A percentile compares a stretch with the other conserved stretches of the same genome.
Conservation (phyloP, 2,888 invertebrate species). For the Lycia hirtaria region DNA sequence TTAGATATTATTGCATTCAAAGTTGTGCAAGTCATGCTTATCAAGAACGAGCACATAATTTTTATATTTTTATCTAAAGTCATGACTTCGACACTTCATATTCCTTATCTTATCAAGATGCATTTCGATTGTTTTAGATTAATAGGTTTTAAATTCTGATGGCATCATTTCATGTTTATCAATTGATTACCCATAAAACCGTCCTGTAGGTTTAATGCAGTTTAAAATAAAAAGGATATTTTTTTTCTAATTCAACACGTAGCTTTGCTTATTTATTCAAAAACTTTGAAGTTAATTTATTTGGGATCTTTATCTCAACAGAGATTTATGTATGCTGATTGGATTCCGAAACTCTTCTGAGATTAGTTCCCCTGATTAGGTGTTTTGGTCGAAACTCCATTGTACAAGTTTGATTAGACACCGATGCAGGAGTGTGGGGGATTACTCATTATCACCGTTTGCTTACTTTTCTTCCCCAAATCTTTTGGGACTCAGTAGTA, state of each 20-base stretch:
- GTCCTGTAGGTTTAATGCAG: not conserved
- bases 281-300: slow-evolving; percentile 49
- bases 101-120: slow-evolving; percentile 34
- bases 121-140: slow-evolving; percentile 25
- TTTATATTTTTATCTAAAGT: slow-evolving; percentile 23
- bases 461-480: slow-evolving; percentile 50
- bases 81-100: slow-evolving; percentile 17
- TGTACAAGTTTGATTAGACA: slow-evolving; percentile 73
- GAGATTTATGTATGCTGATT: slow-evolving; percentile 68
- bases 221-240: slow-evolving; percentile 6
- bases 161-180: slow-evolving; percentile 20
- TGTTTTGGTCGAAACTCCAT: slow-evolving; percentile 64
- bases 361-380: slow-evolving; percentile 62
- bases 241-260: slow-evolving; percentile 7
- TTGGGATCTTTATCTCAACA: slow-evolving; percentile 49
- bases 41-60: slow-evolving; percentile 19
- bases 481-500: slow-evolving; percentile 43
- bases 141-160: slow-evolving; percentile 8
- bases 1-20: slow-evolving; percentile 19
- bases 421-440: slow-evolving; percentile 59
- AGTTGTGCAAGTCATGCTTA: slow-evolving; percentile 31
- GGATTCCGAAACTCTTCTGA: slow-evolving; percentile 56
- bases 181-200: slow-evolving; percentile 1
- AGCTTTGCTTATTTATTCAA: slow-evolving; percentile 28
- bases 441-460: slow-evolving; percentile 59